These are phyloP conservation scores for Stomatorhinus walkeri DNA, from an alignment of 2,797 vertebrate species.

Conservation along the genomic window DNA sequence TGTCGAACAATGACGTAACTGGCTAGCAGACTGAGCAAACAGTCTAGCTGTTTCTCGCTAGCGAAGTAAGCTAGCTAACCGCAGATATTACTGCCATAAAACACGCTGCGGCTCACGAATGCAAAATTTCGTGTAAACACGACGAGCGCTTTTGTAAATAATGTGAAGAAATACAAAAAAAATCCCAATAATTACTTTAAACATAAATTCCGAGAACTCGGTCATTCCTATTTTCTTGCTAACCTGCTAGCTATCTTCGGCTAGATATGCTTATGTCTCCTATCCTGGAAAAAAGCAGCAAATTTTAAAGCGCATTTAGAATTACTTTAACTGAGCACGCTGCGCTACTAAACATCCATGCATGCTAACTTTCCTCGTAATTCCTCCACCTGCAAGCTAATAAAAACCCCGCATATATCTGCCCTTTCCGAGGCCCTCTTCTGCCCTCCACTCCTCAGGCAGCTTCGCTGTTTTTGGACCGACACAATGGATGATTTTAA, in stretches of 20 bases:
- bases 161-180: neutral
- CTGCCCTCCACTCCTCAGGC: neutral
- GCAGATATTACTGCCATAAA: neutral
- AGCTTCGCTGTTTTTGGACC: neutral
- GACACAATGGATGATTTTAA: neutral
- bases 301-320: neutral
- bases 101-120: neutral
- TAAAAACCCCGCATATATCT: neutral
- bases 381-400: neutral
- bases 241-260: conserved; percentile 1
- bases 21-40: neutral
- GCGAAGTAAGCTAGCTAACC: neutral
- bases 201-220: neutral
- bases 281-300: neutral
- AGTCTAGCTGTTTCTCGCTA: neutral
- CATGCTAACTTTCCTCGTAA: neutral
- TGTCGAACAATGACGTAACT: neutral
- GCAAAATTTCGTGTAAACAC: neutral
- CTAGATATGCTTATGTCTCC: neutral
- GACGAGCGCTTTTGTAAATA: neutral
- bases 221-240: neutral
- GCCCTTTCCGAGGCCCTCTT: neutral
- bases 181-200: neutral
- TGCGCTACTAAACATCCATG: neutral
- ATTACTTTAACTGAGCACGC: neutral